Conservation (phyloP, 2,888 invertebrate species). For the Epinotia nisella region DNA sequence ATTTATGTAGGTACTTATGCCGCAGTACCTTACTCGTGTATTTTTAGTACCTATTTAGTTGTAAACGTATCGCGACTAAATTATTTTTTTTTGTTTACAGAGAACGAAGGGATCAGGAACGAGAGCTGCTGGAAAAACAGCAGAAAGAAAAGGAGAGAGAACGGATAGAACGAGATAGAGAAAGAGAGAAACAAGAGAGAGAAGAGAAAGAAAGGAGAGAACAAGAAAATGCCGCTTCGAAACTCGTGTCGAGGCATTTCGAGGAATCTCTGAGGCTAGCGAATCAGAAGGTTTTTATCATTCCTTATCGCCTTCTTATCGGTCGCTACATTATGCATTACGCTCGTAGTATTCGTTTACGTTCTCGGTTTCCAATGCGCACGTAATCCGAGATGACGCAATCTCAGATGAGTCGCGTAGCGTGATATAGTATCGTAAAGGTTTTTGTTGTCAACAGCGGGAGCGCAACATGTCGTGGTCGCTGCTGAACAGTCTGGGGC, state of each 20-base stretch:
- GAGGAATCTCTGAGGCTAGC: conserved; percentile 93
- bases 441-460: conserved; percentile 66
- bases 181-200: conserved; percentile 83
- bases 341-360: conserved; percentile 32
- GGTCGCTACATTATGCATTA: conserved; percentile 19
- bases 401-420: conserved; percentile 4
- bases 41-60: background rate
- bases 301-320: conserved; percentile 32
- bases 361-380: conserved; percentile 17
- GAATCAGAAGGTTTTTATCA: conserved; percentile 87
- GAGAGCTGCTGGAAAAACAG: conserved; percentile 88
- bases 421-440: conserved; percentile 17
- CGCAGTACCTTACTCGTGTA: conserved; percentile 9
- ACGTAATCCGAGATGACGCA: conserved; percentile 27
- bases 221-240: conserved; percentile 89
- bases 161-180: conserved; percentile 86
- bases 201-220: conserved; percentile 86
- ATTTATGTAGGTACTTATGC: conserved; percentile 12
- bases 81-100: conserved; percentile 64
- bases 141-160: conserved; percentile 88
- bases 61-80: background rate
- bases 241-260: conserved; percentile 94
- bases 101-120: conserved; percentile 80
- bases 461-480: conserved; percentile 84
- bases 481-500: conserved; percentile 81